These are phyloP conservation scores for Drosophila meridiana DNA, from an alignment of 2,888 invertebrate species.

Conservation along the genomic window DNA sequence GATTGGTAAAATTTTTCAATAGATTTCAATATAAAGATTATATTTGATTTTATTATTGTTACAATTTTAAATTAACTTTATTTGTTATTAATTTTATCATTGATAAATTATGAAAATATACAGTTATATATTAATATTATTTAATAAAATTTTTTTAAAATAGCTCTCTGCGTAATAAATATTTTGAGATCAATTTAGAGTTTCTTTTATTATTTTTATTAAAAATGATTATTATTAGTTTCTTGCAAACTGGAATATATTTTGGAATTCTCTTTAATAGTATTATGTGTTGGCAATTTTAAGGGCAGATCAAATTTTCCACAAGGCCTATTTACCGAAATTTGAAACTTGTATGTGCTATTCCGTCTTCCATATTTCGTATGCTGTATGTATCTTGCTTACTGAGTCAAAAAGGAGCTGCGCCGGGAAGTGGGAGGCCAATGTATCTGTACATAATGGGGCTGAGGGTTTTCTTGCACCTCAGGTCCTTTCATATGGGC, in stretches of 20 bases:
- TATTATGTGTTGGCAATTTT: not conserved
- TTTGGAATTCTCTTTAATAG: not conserved
- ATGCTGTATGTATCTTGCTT: slow-evolving; percentile 11
- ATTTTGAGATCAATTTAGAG: not conserved
- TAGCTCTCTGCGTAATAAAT: not conserved
- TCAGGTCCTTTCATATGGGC: slow-evolving; percentile 17
- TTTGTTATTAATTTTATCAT: not conserved
- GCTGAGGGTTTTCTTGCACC: slow-evolving; percentile 24
- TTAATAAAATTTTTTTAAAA: not conserved
- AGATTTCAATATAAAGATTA: too few relatives aligned
- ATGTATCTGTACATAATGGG: slow-evolving; percentile 28
- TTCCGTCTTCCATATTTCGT: slow-evolving; percentile 5
- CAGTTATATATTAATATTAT: not conserved
- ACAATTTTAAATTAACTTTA: not conserved
- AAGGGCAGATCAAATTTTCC: slow-evolving; percentile 4
- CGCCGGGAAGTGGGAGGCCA: not conserved
- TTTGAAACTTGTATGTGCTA: slow-evolving; percentile 6
- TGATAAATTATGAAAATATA: not conserved
- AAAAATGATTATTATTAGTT: too few relatives aligned
- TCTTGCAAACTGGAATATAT: not conserved
- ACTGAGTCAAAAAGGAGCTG: slow-evolving; percentile 11
- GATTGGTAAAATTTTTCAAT: too few relatives aligned
- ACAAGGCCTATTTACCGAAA: slow-evolving; percentile 7
- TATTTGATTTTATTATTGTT: too few relatives aligned
- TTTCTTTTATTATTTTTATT: too few relatives aligned